A percentile compares a stretch with the other conserved stretches of the same genome.
These are phyloP conservation scores for Isoperla grammatica DNA, from an alignment of 2,888 invertebrate genomes.

Conservation along the genomic window DNA sequence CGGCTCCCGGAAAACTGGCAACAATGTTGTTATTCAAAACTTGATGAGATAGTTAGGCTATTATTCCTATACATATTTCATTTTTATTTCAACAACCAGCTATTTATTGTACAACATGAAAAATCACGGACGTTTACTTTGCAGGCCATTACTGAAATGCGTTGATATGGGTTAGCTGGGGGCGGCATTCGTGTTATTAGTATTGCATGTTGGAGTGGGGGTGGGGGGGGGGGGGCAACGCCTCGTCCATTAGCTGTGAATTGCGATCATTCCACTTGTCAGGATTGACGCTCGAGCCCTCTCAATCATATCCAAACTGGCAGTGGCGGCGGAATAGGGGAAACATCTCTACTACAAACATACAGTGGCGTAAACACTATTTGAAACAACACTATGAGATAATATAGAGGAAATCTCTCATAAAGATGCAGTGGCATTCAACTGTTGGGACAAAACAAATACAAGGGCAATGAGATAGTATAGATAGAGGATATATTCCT, in stretches of 20 bases:
- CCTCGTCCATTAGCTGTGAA: slow-evolving; percentile 14
- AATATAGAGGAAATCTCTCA: too few species aligned
- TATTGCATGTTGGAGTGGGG: background rate
- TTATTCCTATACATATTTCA: background rate
- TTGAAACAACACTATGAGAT: too few species aligned
- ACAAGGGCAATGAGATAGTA: too few species aligned
- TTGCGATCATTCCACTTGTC: slow-evolving; percentile 16
- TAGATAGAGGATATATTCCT: too few species aligned
- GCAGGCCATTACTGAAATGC: slow-evolving; percentile 1
- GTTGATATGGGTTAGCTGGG: background rate
- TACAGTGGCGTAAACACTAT: too few species aligned
- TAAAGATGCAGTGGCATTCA: too few species aligned
- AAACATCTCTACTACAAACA: too few species aligned
- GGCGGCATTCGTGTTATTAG: background rate
- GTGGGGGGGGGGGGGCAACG: background rate
- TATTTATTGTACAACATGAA: background rate
- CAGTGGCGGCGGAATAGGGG: too few species aligned
- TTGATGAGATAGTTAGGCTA: too few species aligned
- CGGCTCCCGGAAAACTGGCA: too few species aligned
- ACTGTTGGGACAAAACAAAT: too few species aligned
- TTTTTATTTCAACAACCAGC: background rate
- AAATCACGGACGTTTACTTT: background rate
- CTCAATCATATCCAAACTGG: background rate
- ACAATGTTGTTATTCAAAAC: too few species aligned
- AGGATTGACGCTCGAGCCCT: background rate